phyloP scores from a whole-genome alignment of 1,140 invertebrate genomes.

The Saccostrea echinata region DNA sequence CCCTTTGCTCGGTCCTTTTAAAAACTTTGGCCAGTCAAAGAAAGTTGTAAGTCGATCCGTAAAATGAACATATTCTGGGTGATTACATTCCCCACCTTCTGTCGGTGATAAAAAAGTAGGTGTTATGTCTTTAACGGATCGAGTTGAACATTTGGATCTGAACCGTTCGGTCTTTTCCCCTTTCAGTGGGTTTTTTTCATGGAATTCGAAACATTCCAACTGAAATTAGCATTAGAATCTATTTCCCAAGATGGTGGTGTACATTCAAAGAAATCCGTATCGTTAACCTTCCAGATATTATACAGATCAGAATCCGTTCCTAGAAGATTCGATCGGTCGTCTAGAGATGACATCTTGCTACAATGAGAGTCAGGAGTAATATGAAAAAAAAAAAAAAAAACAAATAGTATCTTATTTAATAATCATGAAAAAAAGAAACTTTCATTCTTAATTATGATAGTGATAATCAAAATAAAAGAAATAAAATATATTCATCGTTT shows the following conservation, averaged over 20 bases:
- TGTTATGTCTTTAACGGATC: not conserved
- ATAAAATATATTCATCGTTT: too few species aligned
- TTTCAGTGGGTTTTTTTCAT: not conserved
- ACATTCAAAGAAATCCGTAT: not conserved
- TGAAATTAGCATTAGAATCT: not conserved
- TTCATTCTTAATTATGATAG: too few species aligned
- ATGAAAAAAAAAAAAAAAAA: too few species aligned
- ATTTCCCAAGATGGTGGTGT: not conserved
- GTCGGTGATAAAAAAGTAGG: not conserved
- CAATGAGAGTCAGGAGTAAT: too few species aligned
- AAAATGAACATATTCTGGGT: slow-evolving; percentile 9
- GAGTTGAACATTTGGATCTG: too few species aligned
- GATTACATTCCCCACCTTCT: not conserved
- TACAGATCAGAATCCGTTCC: too few species aligned
- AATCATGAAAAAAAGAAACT: too few species aligned
- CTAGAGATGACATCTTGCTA: too few species aligned
- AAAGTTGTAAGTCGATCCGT: not conserved
- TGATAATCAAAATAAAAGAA: too few species aligned
- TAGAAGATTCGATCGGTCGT: too few species aligned
- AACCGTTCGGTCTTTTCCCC: not conserved
- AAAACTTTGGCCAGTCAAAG: slow-evolving; percentile 40
- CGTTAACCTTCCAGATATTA: not conserved
- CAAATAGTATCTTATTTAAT: too few species aligned
- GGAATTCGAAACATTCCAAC: not conserved
- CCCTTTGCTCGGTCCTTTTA: not conserved